phyloP scores from a whole-genome alignment of 2,113 vertebrate genomes.

The Tamias sibiricus region DNA sequence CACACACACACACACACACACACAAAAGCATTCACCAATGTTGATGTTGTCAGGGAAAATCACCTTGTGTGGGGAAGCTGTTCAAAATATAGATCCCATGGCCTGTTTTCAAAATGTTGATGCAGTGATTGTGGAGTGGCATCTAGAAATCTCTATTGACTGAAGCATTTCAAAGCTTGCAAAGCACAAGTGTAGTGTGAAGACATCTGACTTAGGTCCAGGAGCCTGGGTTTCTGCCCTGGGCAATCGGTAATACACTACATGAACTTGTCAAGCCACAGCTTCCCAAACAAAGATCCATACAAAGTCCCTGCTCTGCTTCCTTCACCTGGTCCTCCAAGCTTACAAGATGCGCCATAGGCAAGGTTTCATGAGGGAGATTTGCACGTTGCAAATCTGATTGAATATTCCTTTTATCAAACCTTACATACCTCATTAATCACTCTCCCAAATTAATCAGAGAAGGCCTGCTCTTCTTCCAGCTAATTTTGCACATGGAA shows the following conservation, averaged over 20 bases:
- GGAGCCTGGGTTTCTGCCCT: neutral
- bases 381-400: constrained; percentile 8
- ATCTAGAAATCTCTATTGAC: neutral
- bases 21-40: neutral
- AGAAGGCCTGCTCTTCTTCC: constrained; percentile 17
- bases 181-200: neutral
- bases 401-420: constrained; percentile 47
- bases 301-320: neutral
- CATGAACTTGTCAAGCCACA: neutral
- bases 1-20: neutral
- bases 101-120: neutral
- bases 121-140: neutral
- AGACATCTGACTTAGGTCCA: neutral
- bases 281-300: neutral
- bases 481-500: constrained; percentile 51
- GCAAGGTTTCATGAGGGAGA: neutral
- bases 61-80: neutral
- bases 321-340: neutral
- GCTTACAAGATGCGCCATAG: neutral
- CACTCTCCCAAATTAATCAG: constrained; percentile 63
- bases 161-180: neutral
- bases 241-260: neutral
- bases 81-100: neutral
- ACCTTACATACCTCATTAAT: constrained; percentile 66
- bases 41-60: neutral